These are phyloP conservation scores for Terebella lapidaria DNA, from an alignment of 2,888 invertebrate species.

Conservation along the genomic window DNA sequence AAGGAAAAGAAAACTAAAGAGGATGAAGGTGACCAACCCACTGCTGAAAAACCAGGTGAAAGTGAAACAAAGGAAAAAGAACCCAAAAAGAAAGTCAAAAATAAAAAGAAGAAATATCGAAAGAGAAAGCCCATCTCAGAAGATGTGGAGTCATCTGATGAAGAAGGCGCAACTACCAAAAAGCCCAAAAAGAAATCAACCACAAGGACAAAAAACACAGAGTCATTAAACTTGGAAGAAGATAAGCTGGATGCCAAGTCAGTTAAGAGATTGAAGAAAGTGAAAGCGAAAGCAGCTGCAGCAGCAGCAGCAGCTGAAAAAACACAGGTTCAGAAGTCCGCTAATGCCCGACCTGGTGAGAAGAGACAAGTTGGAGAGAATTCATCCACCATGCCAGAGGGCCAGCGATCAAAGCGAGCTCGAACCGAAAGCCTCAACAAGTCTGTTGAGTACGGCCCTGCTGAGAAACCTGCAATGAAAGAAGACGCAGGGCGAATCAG, in stretches of 20 bases:
- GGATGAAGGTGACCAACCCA: slow-evolving; percentile 9
- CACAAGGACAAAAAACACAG: neutral
- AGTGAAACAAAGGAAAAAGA: neutral
- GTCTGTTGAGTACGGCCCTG: neutral
- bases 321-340: neutral
- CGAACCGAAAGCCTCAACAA: neutral
- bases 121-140: slow-evolving; percentile 14
- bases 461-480: neutral
- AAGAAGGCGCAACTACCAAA: slow-evolving; percentile 17
- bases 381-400: neutral
- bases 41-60: neutral
- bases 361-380: slow-evolving; percentile 29
- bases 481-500: slow-evolving; percentile 6
- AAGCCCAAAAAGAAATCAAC: slow-evolving; percentile 4
- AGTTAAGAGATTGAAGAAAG: slow-evolving; percentile 4
- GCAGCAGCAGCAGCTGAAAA: slow-evolving; percentile 1
- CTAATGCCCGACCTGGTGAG: neutral
- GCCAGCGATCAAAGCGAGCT: neutral
- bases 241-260: neutral
- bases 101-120: slow-evolving; percentile 7
- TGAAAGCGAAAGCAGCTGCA: slow-evolving; percentile 6
- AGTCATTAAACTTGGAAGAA: neutral
- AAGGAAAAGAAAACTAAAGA: slow-evolving; percentile 8
- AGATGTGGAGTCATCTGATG: neutral
- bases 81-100: neutral